Conservation (phyloP, 2,113 vertebrate genomes). For the Myotis brandtii region DNA sequence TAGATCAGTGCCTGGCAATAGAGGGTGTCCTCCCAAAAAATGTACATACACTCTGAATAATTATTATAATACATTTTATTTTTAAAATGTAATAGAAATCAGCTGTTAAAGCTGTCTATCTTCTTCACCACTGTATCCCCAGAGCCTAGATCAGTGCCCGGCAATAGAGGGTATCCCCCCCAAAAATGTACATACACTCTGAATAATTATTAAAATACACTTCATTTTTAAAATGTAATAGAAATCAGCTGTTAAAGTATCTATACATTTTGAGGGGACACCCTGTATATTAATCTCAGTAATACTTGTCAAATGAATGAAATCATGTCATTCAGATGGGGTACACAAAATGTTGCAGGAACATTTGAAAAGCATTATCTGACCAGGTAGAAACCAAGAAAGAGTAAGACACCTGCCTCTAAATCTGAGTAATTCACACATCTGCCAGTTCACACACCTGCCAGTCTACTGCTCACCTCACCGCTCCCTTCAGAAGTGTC, state of each 20-base stretch:
- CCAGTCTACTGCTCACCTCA: background rate
- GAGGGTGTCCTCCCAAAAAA: no score
- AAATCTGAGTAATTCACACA: background rate
- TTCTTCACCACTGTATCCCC: background rate
- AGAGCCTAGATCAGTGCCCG: background rate
- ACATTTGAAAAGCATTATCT: background rate
- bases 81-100: no score
- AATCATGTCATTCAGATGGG: background rate
- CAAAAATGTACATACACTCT: no score
- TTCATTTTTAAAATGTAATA: no score
- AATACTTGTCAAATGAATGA: background rate
- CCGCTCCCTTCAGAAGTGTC: background rate
- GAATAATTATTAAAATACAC: no score
- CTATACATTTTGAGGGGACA: no score
- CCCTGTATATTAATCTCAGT: background rate
- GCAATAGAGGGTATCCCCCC: background rate
- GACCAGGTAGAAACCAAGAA: background rate
- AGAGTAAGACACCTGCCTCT: background rate
- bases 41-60: no score
- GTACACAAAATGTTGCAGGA: background rate
- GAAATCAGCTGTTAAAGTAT: no score
- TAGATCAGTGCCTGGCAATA: background rate
- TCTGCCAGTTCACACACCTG: slow-evolving; percentile 19
- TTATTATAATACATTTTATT: no score
- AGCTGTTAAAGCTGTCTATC: no score